Conservation (phyloP, 2,113 vertebrate species). For the Stegastes partitus region DNA sequence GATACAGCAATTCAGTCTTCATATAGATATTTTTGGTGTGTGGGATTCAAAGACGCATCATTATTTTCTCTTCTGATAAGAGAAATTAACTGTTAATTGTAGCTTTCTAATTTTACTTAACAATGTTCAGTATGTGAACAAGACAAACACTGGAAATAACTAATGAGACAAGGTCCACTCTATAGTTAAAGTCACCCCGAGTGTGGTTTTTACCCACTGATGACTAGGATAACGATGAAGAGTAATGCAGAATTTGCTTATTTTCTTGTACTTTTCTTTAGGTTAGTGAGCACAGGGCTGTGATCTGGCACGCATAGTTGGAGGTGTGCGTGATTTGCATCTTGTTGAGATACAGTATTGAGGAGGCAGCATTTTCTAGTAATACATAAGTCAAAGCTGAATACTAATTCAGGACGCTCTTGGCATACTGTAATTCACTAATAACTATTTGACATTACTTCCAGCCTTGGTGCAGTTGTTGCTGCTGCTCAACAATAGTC, state of each 20-base stretch:
- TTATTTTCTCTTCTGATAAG: neutral
- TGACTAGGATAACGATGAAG: conserved; percentile 6
- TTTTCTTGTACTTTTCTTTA: conserved; percentile 5
- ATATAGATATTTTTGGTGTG: conserved; percentile 3
- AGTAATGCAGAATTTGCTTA: neutral
- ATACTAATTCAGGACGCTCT: conserved; percentile 21
- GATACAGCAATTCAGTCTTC: conserved; percentile 16
- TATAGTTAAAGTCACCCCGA: neutral
- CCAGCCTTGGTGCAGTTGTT: neutral
- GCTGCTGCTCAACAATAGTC: conserved; percentile 3
- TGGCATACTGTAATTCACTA: conserved; percentile 30
- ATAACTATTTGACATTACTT: conserved; percentile 9
- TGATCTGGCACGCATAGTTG: conserved; percentile 17
- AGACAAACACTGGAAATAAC: neutral
- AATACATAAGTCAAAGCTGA: conserved; percentile 35
- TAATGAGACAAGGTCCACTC: neutral
- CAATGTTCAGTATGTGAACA: neutral
- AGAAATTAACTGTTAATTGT: neutral
- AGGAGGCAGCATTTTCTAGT: conserved; percentile 32
- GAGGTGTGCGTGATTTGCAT: conserved; percentile 45
- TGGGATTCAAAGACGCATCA: neutral
- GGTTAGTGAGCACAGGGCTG: conserved; percentile 1
- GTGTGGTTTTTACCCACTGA: neutral
- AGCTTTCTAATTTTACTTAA: neutral
- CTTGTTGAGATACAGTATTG: neutral